Evolutionary conservation across 1,140 invertebrate species (phyloP).

Genomic region (Colletes gigas): DNA sequence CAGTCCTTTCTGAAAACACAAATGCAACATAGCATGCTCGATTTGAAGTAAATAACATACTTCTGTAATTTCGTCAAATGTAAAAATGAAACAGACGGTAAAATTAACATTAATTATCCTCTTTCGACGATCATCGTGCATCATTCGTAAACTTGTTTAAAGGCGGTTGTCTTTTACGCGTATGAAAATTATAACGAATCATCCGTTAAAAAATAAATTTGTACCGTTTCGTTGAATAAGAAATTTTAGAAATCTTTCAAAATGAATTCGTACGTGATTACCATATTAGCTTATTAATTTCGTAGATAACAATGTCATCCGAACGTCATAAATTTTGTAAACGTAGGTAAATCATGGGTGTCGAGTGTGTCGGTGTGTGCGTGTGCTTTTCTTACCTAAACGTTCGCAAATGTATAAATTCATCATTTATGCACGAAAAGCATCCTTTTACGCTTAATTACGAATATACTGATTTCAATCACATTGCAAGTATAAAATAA

Average conservation of each 20-base stretch:
- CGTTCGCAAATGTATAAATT: conserved; percentile 30
- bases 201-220: conserved; percentile 13
- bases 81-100: no score
- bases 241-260: background rate
- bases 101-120: background rate
- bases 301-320: background rate
- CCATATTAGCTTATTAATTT: conserved; percentile 4
- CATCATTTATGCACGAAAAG: conserved; percentile 1
- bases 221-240: background rate
- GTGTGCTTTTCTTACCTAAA: conserved; percentile 12
- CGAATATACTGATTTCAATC: background rate
- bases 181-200: background rate
- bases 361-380: background rate
- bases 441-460: background rate
- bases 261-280: conserved; percentile 1
- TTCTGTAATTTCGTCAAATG: background rate
- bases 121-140: background rate
- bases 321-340: conserved; percentile 37
- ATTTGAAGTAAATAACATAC: background rate
- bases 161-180: background rate
- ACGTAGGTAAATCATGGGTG: conserved; percentile 21
- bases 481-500: conserved; percentile 4
- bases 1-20: conserved; percentile 70
- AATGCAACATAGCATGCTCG: conserved; percentile 1
- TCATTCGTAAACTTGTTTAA: background rate